A percentile compares a stretch with the other conserved stretches of the same genome.
Conservation (phyloP, 2,797 vertebrate species). For the Lemur catta region DNA sequence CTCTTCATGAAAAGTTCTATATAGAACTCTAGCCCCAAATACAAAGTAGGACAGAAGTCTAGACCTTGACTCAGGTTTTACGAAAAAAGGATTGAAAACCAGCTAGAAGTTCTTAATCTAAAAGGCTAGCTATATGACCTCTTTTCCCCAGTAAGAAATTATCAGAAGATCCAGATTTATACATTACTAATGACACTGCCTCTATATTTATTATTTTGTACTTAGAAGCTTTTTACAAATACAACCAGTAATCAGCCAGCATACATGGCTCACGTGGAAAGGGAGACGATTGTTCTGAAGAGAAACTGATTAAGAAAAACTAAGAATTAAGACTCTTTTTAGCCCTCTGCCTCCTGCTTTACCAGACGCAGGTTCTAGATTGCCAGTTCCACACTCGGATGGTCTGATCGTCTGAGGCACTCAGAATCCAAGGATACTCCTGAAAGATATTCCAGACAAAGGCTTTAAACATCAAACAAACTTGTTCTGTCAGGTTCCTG, state of each 20-base stretch:
- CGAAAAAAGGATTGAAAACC: not conserved
- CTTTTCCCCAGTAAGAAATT: slow-evolving; percentile 27
- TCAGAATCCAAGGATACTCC: slow-evolving; percentile 99
- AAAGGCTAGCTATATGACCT: not conserved
- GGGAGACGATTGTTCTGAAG: not conserved
- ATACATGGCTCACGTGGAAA: not conserved
- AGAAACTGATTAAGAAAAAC: not conserved
- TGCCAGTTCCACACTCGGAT: slow-evolving; percentile 99
- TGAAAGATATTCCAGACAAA: slow-evolving; percentile 77
- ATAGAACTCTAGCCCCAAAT: not conserved
- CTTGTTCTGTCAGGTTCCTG: not conserved
- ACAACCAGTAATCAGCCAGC: slow-evolving; percentile 24
- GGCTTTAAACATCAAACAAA: not conserved
- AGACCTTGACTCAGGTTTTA: slow-evolving; percentile 15
- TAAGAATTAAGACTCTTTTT: not conserved
- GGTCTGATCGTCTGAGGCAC: slow-evolving; percentile 98
- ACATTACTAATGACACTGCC: not conserved
- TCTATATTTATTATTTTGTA: not conserved
- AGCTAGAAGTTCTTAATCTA: slow-evolving; percentile 4
- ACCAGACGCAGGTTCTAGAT: slow-evolving; percentile 98
- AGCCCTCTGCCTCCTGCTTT: slow-evolving; percentile 65
- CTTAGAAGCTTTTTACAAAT: slow-evolving; percentile 12
- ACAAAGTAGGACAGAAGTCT: not conserved
- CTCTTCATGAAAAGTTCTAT: not conserved
- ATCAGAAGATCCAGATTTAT: not conserved